Evolutionary conservation across 2,113 vertebrate species (phyloP).

Genomic region (Columbina picui): DNA sequence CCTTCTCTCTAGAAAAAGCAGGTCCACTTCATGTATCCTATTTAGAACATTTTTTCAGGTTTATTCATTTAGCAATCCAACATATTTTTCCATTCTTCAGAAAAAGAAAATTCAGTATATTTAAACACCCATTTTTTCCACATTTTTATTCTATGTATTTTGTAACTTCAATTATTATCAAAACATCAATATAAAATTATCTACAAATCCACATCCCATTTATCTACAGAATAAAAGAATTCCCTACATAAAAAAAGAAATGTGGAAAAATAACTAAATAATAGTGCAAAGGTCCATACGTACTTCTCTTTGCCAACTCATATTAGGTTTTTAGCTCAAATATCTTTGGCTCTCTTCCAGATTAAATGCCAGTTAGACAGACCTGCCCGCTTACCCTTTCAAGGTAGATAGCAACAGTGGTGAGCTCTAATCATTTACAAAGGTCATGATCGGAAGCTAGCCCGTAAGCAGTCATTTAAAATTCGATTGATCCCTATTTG

Average conservation of each 20-base stretch:
- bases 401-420: constrained; percentile 81
- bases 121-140: not conserved
- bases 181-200: not conserved
- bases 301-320: constrained; percentile 79
- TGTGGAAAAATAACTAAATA: not conserved
- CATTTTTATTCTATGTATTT: not conserved
- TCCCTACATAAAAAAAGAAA: not conserved
- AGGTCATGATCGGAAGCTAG: constrained; percentile 88
- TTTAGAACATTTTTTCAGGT: not conserved
- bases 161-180: not conserved
- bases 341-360: constrained; percentile 82
- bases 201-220: not conserved
- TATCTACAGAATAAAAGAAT: not conserved
- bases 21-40: not conserved
- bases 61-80: not conserved
- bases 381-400: constrained; percentile 83
- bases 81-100: not conserved
- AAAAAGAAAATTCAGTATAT: not conserved
- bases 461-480: constrained; percentile 85
- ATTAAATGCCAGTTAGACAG: constrained; percentile 89
- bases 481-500: constrained; percentile 90
- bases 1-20: not conserved
- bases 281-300: constrained; percentile 47
- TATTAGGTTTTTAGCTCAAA: constrained; percentile 77
- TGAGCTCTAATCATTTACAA: constrained; percentile 92